phyloP scores from a whole-genome alignment of 2,888 invertebrate genomes.

The Nowickia ferox region DNA sequence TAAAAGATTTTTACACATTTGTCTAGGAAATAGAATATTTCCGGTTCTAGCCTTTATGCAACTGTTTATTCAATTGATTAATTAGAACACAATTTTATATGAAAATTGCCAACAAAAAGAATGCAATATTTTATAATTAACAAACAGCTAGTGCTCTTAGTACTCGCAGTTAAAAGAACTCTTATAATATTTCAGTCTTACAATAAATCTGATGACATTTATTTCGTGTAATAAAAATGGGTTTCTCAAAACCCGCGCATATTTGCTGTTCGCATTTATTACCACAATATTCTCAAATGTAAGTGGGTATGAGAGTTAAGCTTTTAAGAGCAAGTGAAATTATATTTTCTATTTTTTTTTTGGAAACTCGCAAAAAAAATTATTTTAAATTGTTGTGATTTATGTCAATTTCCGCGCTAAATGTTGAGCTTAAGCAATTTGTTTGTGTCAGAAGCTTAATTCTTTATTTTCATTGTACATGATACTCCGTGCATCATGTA shows the following conservation, averaged over 20 bases:
- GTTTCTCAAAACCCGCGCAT: background rate
- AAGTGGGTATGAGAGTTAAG: background rate
- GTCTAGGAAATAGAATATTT: too few species aligned
- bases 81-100: too few species aligned
- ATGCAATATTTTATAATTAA: too few species aligned
- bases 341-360: background rate
- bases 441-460: constrained; percentile 30
- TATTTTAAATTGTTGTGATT: constrained; percentile 42
- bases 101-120: too few species aligned
- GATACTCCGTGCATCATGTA: background rate
- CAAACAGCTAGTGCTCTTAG: too few species aligned
- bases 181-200: background rate
- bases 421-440: constrained; percentile 28
- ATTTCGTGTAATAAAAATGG: background rate
- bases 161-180: background rate
- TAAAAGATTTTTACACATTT: too few species aligned
- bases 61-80: too few species aligned
- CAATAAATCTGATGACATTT: background rate
- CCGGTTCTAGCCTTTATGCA: too few species aligned
- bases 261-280: background rate
- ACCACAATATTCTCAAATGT: background rate
- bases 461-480: background rate
- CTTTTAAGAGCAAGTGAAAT: background rate
- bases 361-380: background rate
- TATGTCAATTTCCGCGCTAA: constrained; percentile 33